Base-by-base conservation (phyloP, 2,888 invertebrate genomes). In the Callimorpha dominula region DNA sequence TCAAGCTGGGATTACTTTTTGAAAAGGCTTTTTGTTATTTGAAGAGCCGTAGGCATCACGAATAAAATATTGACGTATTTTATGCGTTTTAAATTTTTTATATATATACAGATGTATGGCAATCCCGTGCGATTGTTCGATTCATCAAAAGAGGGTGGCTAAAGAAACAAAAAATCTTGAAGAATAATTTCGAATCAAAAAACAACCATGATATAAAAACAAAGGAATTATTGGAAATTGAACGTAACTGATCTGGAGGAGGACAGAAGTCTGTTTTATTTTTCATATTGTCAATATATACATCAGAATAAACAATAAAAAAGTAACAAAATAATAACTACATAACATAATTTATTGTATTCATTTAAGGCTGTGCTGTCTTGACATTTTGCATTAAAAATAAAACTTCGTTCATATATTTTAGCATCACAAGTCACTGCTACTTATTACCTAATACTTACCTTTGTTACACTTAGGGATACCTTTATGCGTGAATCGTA, bases 1-100 rank as follows among this genome's bases (percentile, higher is more conserved):
- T 70, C 64, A 70, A 65, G 15, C 31, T 1, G 14, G 63, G 70
- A 70, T 70, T 64, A 52, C 14, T 5, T 15, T 31, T 69, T 68
- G 20, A 14, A 62, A 40, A 50, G 50, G 42, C 12, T n/a, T 70
- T 49, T 64, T 70, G 17, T 63, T 7, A 60, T 46, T 49, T 50
- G 0, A 12, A 17, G 40, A 40, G 9, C 0, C 31, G 8, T 50
- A 49, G 42, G n/a, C 42, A 50, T 42, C 14, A 9, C 12, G n/a
- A 67, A 54, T 40, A 42, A 52, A 5, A 20, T 14, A 0, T 60
- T 12, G 7, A 31, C 14, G 14, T 14, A 6, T 5, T 60, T 60
- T 31, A 12, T 52, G 7, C 11, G 5, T 57, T 4, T 20, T 20
- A n/a, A 54, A 9, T 8, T 4, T 57, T 46, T 11, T 57, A 9